A percentile compares a stretch with the other conserved stretches of the same genome.
These are phyloP conservation scores for Alligator sinensis DNA, from an alignment of 2,113 vertebrate genomes.

Conservation along the genomic window DNA sequence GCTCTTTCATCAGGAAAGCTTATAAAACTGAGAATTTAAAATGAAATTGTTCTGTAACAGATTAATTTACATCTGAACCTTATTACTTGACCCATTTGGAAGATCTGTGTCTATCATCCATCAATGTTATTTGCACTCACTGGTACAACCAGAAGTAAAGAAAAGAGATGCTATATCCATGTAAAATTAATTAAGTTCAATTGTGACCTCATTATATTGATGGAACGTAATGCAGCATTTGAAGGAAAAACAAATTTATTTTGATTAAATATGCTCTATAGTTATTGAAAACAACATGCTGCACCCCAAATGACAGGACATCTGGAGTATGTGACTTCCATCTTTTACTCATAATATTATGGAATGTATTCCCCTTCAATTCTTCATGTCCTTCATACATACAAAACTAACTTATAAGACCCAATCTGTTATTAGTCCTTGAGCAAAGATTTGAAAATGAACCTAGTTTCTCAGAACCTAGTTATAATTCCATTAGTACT, in stretches of 20 bases:
- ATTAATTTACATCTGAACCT: constrained; percentile 28
- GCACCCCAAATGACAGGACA: constrained; percentile 6
- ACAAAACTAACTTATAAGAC: neutral
- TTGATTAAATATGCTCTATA: constrained; percentile 47
- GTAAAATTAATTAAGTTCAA: constrained; percentile 70
- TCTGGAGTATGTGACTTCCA: neutral
- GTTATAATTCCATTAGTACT: neutral
- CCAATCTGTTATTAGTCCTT: neutral
- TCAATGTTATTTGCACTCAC: constrained; percentile 50
- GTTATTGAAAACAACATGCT: constrained; percentile 33
- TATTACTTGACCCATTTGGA: neutral
- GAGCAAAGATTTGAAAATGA: neutral
- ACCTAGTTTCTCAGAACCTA: neutral
- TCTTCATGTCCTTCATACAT: neutral
- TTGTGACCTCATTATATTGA: constrained; percentile 68
- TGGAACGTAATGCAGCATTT: constrained; percentile 43
- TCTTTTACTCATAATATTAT: neutral
- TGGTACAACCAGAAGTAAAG: constrained; percentile 57
- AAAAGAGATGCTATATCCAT: constrained; percentile 67
- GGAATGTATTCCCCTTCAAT: neutral
- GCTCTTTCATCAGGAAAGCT: constrained; percentile 13
- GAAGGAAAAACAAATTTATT: constrained; percentile 72
- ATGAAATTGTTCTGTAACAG: constrained; percentile 9
- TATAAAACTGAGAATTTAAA: constrained; percentile 16
- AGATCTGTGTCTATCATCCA: constrained; percentile 29